Evolutionary conservation across 1,140 invertebrate species (phyloP).

Genomic region (Magallana gigas): DNA sequence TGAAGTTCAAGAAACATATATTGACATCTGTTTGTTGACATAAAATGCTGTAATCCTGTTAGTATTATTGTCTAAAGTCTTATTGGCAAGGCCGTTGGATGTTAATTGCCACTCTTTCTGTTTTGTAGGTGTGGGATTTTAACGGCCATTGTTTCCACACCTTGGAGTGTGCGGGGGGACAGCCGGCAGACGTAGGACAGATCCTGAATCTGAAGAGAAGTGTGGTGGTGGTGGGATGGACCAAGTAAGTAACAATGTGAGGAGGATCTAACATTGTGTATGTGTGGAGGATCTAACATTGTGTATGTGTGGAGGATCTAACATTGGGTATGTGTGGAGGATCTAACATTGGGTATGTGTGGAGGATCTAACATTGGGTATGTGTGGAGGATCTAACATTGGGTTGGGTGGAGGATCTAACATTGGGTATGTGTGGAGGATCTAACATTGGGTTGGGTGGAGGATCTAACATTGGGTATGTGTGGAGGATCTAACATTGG

Average conservation of each 20-base stretch:
- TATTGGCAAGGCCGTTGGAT: too few relatives aligned
- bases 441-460: neutral
- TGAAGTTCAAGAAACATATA: too few relatives aligned
- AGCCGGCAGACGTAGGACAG: conserved; percentile 77
- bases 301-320: too few relatives aligned
- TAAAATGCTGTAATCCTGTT: too few relatives aligned
- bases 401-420: conserved; percentile 71
- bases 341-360: too few relatives aligned
- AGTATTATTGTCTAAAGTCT: too few relatives aligned
- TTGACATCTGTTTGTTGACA: too few relatives aligned
- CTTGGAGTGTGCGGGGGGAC: conserved; percentile 74
- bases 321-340: too few relatives aligned
- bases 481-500: too few relatives aligned
- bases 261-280: neutral
- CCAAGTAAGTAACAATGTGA: conserved; percentile 69
- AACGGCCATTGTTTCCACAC: conserved; percentile 78
- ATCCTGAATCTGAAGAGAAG: conserved; percentile 76
- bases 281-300: neutral
- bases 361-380: too few relatives aligned
- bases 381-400: too few relatives aligned
- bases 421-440: too few relatives aligned
- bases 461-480: neutral
- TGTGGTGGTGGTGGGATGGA: conserved; percentile 77
- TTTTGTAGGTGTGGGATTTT: conserved; percentile 78
- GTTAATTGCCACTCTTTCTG: neutral